A percentile compares a stretch with the other conserved stretches of the same genome.
These are phyloP conservation scores for Pandion haliaetus DNA, from an alignment of 2,113 vertebrate genomes.

Conservation along the genomic window DNA sequence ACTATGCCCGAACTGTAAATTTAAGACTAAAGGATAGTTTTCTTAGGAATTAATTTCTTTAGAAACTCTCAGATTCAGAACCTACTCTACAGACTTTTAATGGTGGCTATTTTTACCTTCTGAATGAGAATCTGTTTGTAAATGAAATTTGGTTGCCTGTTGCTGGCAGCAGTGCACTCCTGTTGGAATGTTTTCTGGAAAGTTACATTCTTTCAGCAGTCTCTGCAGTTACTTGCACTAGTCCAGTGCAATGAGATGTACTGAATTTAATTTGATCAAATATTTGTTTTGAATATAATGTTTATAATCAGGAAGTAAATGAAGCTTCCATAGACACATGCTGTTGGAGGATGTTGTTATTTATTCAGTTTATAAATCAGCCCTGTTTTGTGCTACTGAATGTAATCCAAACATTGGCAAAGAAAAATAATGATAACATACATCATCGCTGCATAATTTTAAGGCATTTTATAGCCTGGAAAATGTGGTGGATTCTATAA, in stretches of 20 bases:
- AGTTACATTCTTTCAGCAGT: background rate
- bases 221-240: conserved; percentile 21
- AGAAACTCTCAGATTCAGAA: background rate
- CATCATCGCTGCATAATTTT: conserved; percentile 73
- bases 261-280: conserved; percentile 49
- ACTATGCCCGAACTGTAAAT: background rate
- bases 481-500: conserved; percentile 71
- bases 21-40: background rate
- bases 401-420: conserved; percentile 65
- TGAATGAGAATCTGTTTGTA: background rate
- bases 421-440: conserved; percentile 71
- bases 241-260: background rate
- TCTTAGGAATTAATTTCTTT: background rate
- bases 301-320: conserved; percentile 66
- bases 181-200: background rate
- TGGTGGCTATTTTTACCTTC: background rate
- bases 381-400: conserved; percentile 58
- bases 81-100: background rate
- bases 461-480: conserved; percentile 71
- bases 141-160: background rate
- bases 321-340: conserved; percentile 53
- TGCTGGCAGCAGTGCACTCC: background rate
- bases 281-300: conserved; percentile 40
- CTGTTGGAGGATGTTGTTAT: conserved; percentile 66
- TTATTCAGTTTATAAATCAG: conserved; percentile 76